Conservation (phyloP, 2,113 vertebrate species). For the Rhea americana region DNA sequence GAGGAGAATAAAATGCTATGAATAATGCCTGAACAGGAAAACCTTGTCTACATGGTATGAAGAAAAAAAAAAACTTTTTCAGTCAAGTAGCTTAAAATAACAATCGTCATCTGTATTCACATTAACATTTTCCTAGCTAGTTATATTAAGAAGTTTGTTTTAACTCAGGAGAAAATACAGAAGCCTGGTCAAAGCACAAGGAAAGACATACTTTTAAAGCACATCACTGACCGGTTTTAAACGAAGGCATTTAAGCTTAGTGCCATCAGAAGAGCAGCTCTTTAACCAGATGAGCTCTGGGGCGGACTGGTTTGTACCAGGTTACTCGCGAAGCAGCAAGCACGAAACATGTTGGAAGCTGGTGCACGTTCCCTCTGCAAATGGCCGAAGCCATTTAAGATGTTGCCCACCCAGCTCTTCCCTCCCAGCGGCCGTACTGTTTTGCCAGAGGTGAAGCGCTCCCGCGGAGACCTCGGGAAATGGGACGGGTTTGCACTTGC, state of each 20-base stretch:
- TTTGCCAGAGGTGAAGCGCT: accelerated
- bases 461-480: background rate
- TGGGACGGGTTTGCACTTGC: background rate
- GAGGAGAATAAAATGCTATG: background rate
- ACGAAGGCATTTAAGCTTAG: background rate
- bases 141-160: background rate
- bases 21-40: background rate
- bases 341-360: background rate
- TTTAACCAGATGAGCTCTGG: accelerated
- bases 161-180: background rate
- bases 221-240: background rate
- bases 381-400: background rate
- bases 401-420: background rate
- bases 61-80: background rate
- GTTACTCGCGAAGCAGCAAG: background rate
- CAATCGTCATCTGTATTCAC: background rate
- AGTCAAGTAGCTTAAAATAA: background rate
- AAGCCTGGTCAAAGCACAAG: background rate
- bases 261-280: background rate
- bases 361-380: background rate
- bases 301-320: accelerated
- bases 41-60: background rate
- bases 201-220: background rate
- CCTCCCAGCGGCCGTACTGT: too few relatives aligned
- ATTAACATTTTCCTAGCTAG: background rate